A percentile compares a stretch with the other conserved stretches of the same genome.
Conservation (phyloP, 2,113 vertebrate genomes). For the pig (Sus scrofa) region T2T-Sscrofa CM000819.6:95852501-95853000, state of each 20-base stretch:
- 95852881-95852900: not conserved
- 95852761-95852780: not conserved
- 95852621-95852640: too few species aligned
- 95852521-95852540: too few species aligned
- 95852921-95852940: not conserved
- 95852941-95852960: not conserved
- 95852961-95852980: not conserved
- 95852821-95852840: not conserved
- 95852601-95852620: too few species aligned
- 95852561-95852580: too few species aligned
- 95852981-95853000: not conserved
- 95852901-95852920: not conserved
- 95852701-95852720: not conserved
- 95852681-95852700: not conserved
- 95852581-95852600: too few species aligned
- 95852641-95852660: not conserved
- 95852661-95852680: not conserved
- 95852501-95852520: not conserved
- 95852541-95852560: too few species aligned
- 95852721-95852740: not conserved
- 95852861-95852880: not conserved
- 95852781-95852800: not conserved
- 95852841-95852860: not conserved
- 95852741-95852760: not conserved
- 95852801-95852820: not conserved